These are phyloP conservation scores for Tribolium freemani DNA, from an alignment of 2,888 invertebrate species.

Conservation along the genomic window DNA sequence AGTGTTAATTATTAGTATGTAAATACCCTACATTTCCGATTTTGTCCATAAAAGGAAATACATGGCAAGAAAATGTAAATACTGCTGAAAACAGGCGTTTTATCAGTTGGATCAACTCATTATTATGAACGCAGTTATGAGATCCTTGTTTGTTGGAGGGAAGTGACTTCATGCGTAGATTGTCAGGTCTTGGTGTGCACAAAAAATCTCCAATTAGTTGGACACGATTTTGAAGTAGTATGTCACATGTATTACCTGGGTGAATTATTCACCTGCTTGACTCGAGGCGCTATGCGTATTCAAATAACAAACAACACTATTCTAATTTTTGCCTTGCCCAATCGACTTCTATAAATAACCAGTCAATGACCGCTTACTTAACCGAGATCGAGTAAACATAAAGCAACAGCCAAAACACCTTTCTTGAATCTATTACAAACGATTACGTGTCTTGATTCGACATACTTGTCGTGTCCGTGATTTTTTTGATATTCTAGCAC, in stretches of 20 bases:
- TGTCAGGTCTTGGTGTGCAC: background rate
- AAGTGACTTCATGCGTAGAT: too few relatives aligned
- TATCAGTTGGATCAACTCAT: conserved; percentile 5
- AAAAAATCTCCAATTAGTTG: conserved; percentile 11
- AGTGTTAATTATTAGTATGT: conserved; percentile 11
- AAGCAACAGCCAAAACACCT: conserved; percentile 44
- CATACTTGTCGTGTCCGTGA: conserved; percentile 3
- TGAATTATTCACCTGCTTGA: conserved; percentile 43
- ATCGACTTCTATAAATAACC: conserved; percentile 46
- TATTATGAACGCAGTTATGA: conserved; percentile 5
- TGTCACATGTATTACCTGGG: conserved; percentile 29
- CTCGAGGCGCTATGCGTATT: conserved; percentile 26
- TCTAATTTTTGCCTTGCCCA: conserved; percentile 48
- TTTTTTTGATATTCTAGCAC: conserved; percentile 1
- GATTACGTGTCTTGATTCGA: conserved; percentile 17
- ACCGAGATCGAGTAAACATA: conserved; percentile 42
- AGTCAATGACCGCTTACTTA: conserved; percentile 49
- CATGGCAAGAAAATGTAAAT: conserved; percentile 4
- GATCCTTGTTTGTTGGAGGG: background rate
- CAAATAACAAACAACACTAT: conserved; percentile 42
- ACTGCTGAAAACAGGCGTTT: conserved; percentile 4
- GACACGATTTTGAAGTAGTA: conserved; percentile 10
- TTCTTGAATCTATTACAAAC: conserved; percentile 37
- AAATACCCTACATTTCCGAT: background rate
- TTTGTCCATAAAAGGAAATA: conserved; percentile 1